Percentiles rank a stretch among this genome's conserved stretches.
Conservation (phyloP, 2,888 invertebrate genomes). For the Lacanobia oleracea region DNA sequence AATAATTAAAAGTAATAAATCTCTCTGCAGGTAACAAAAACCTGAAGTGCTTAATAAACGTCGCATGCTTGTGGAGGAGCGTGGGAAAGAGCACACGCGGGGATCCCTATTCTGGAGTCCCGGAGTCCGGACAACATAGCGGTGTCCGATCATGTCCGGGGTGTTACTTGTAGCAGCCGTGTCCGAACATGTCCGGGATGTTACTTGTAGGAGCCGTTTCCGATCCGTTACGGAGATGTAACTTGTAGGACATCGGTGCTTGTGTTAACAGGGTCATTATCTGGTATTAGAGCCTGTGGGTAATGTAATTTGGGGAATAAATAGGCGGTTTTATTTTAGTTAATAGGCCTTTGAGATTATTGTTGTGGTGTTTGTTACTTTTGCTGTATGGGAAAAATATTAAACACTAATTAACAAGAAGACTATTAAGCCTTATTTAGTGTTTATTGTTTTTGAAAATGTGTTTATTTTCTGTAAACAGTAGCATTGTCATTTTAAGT, state of each 20-base stretch:
- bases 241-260: conserved; percentile 29
- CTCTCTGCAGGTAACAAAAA: conserved; percentile 89
- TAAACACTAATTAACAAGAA: too few species aligned
- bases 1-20: conserved; percentile 91
- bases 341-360: conserved; percentile 5
- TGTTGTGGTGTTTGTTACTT: background rate
- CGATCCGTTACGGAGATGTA: conserved; percentile 53
- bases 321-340: conserved; percentile 15
- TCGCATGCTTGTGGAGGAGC: conserved; percentile 85
- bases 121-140: conserved; percentile 58
- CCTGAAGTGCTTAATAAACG: conserved; percentile 89
- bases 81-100: conserved; percentile 83
- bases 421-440: too few species aligned
- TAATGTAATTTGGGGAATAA: conserved; percentile 39
- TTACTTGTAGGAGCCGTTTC: conserved; percentile 55
- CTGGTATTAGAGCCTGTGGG: conserved; percentile 15
- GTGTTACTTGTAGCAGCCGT: conserved; percentile 51
- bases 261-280: conserved; percentile 59
- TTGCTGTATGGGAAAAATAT: background rate
- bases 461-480: background rate
- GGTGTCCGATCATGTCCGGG: conserved; percentile 61
- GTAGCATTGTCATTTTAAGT: background rate
- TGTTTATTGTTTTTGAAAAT: too few species aligned
- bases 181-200: conserved; percentile 57
- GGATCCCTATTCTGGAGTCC: conserved; percentile 69